Evolutionary conservation across 2,888 invertebrate species (phyloP).

Genomic region (Orthonychiurus folsomi): DNA sequence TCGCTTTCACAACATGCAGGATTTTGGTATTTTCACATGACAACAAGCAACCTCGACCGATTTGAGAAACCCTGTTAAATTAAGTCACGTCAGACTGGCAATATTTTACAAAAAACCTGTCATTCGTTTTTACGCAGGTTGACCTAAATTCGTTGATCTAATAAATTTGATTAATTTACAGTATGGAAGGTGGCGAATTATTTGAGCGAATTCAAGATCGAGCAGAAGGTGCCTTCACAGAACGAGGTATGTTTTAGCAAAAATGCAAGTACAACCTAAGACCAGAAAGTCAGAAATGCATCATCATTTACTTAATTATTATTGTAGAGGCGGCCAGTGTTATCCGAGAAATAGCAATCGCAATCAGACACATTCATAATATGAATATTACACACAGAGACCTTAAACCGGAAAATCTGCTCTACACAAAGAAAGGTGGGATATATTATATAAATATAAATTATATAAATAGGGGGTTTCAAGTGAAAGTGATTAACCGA

Average conservation of each 20-base stretch:
- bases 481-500: too few species aligned
- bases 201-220: slow-evolving; percentile 95
- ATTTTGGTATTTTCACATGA: too few species aligned
- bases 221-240: slow-evolving; percentile 90
- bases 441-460: neutral
- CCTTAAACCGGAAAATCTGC: slow-evolving; percentile 92
- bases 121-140: too few species aligned
- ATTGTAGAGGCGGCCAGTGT: slow-evolving; percentile 78
- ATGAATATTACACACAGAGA: slow-evolving; percentile 94
- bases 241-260: slow-evolving; percentile 55
- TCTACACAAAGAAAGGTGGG: slow-evolving; percentile 67
- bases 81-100: too few species aligned
- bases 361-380: slow-evolving; percentile 86
- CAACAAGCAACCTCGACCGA: too few species aligned
- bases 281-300: too few species aligned
- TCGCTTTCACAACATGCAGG: too few species aligned
- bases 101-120: too few species aligned
- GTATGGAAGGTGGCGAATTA: slow-evolving; percentile 96
- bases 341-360: slow-evolving; percentile 92
- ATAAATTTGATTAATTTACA: slow-evolving; percentile 45
- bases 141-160: too few species aligned
- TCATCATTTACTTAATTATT: too few species aligned
- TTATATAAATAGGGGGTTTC: too few species aligned
- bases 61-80: too few species aligned
- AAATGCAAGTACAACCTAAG: neutral